Evolutionary conservation across 2,888 invertebrate species (phyloP).

Genomic region (Octonoba sinensis): DNA sequence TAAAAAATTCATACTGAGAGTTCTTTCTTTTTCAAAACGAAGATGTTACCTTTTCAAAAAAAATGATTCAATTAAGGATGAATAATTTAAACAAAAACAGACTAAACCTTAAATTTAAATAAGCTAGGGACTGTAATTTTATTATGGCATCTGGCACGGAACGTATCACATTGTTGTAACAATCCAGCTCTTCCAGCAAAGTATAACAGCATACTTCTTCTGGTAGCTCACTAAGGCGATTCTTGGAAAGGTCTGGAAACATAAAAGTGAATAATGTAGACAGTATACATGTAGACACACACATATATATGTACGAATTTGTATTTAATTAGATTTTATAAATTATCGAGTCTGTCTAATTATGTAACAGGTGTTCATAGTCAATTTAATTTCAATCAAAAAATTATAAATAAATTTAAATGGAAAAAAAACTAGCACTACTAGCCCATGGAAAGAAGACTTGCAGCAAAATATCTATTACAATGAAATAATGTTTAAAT

Average conservation of each 20-base stretch:
- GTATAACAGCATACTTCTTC: conserved; percentile 88
- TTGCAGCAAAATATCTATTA: too few relatives aligned
- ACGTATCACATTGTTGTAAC: conserved; percentile 92
- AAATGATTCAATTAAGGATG: not conserved
- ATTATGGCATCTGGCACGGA: conserved; percentile 87
- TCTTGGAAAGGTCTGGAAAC: conserved; percentile 85
- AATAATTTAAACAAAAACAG: not conserved
- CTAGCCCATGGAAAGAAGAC: too few relatives aligned
- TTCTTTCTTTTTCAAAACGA: too few relatives aligned
- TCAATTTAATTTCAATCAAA: too few relatives aligned
- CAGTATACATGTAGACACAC: not conserved
- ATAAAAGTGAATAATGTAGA: conserved; percentile 62
- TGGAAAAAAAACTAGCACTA: too few relatives aligned
- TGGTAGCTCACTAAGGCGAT: conserved; percentile 90
- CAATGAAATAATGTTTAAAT: too few relatives aligned
- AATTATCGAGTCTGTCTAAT: too few relatives aligned
- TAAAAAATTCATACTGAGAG: too few relatives aligned
- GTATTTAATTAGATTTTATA: too few relatives aligned
- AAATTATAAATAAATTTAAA: too few relatives aligned
- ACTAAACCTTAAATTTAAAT: conserved; percentile 86
- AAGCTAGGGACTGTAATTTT: conserved; percentile 86
- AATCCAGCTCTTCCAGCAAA: conserved; percentile 87
- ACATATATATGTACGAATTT: not conserved
- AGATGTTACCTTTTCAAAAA: too few relatives aligned
- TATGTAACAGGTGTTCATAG: too few relatives aligned